Evolutionary conservation across 1,140 invertebrate species (phyloP).

Genomic region (Cydia strobilella): DNA sequence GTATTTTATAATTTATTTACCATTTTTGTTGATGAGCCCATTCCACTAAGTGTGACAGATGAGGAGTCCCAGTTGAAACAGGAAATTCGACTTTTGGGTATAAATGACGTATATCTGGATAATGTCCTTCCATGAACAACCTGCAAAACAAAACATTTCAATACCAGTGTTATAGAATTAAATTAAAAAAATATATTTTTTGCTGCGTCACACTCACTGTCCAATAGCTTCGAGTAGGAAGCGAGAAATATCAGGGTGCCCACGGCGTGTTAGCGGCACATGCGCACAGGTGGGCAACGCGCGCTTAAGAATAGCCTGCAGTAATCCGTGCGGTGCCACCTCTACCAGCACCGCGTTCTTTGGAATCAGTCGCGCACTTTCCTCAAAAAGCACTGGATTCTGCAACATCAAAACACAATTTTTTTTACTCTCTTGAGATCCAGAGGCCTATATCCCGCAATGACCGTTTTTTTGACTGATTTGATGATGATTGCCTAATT

Average conservation of each 20-base stretch:
- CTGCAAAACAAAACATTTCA: conserved; percentile 58
- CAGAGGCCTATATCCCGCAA: too few relatives aligned
- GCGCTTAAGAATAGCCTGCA: conserved; percentile 82
- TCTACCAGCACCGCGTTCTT: conserved; percentile 86
- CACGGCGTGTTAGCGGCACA: neutral
- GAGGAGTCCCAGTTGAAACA: conserved; percentile 86
- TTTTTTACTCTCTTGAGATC: too few relatives aligned
- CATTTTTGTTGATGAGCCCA: conserved; percentile 86
- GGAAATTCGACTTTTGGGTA: conserved; percentile 85
- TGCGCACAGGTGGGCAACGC: neutral
- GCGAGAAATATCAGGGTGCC: neutral
- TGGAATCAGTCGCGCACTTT: conserved; percentile 86
- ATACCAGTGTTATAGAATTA: neutral
- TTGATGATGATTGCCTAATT: too few relatives aligned
- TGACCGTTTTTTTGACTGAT: too few relatives aligned
- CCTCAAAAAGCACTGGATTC: conserved; percentile 89
- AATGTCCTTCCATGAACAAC: conserved; percentile 84
- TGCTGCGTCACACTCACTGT: neutral
- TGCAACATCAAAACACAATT: conserved; percentile 33
- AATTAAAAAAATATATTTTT: too few relatives aligned
- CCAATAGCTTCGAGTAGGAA: neutral
- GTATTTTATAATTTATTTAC: conserved; percentile 48
- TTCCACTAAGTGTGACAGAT: conserved; percentile 84
- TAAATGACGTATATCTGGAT: conserved; percentile 82
- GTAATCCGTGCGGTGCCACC: conserved; percentile 89